Base-by-base conservation (phyloP, 23 tunicate species). In the Diplosoma virens region DNA sequence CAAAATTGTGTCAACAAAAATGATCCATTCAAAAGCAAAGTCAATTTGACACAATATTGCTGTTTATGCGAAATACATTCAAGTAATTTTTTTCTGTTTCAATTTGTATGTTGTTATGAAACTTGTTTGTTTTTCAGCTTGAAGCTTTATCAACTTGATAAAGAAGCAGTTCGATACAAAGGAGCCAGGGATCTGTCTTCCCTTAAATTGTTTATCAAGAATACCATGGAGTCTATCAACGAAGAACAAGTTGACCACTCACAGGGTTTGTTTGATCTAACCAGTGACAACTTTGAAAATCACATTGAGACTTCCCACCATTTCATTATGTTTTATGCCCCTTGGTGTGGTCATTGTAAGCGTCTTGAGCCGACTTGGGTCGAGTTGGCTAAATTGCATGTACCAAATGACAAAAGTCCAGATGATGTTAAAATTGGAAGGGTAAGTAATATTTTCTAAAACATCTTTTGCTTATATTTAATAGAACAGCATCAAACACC, bases 331-430 rank as follows among this genome's bases (percentile, higher is more conserved):
- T 90, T 90, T 45, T 90, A 30, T 75, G 97, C 97, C 7, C 97
- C 97, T 1, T 90, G 97, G 97, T 92, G 97, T 80, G 97, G 97
- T 2, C 97, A 92, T 35, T 92, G 97, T 52, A 75, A 77, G 47
- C 56, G 80, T 35, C 77, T 92, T 41, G 97, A 92, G 33, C 97
- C 97, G 16, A 48, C 80, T 0, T 92, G 97, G 97, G 26, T 22
- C 47, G 79, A 85, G 47, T 73, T 92, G 18, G 97, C 97, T 11
- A 77, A 78, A 70, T 74, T 64, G 9, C 76, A 76, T 47, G 71
- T 25, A 1, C 76, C 80, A 7, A 41, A 63, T 25, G 75, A 73
- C 2, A 59, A 85, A 26, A 63, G 71, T 24, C 24, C 35, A 18
- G 73, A 28, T 1, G 75, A 56, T 34, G 92, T 85, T 1, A 85